Evolutionary conservation across 1,140 invertebrate genomes (phyloP).

Genomic region (Neuroterus valhalla): DNA sequence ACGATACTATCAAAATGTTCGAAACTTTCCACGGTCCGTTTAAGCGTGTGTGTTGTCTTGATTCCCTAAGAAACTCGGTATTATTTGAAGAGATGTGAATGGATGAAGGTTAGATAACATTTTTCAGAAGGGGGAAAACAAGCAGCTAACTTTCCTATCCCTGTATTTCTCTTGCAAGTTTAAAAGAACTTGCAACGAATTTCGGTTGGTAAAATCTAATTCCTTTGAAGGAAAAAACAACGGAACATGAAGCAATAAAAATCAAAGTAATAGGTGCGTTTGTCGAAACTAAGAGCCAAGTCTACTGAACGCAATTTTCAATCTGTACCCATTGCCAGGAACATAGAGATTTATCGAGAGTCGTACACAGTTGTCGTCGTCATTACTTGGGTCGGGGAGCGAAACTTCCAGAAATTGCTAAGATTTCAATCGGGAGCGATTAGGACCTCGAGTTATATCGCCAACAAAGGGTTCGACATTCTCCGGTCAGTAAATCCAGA

Average conservation of each 20-base stretch:
- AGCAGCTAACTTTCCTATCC: neutral
- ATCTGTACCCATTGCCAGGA: too few species aligned
- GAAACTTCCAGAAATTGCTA: slow-evolving; percentile 35
- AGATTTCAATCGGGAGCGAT: slow-evolving; percentile 37
- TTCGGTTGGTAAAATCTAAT: neutral
- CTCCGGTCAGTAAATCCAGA: slow-evolving; percentile 4
- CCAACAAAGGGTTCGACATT: slow-evolving; percentile 43
- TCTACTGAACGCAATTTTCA: too few species aligned
- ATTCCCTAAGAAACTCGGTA: slow-evolving; percentile 35
- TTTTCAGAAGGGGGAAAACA: slow-evolving; percentile 2
- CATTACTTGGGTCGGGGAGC: slow-evolving; percentile 25
- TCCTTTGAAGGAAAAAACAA: too few species aligned
- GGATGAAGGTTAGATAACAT: slow-evolving; percentile 11
- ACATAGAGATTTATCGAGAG: neutral
- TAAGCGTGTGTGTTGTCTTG: slow-evolving; percentile 35
- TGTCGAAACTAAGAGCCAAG: too few species aligned
- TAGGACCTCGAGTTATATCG: slow-evolving; percentile 45
- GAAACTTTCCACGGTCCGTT: slow-evolving; percentile 42
- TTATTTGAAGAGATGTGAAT: slow-evolving; percentile 32
- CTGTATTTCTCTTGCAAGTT: too few species aligned
- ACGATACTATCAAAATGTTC: slow-evolving; percentile 44
- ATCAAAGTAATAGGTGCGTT: neutral
- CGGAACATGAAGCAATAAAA: neutral
- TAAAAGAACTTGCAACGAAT: neutral
- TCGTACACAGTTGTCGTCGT: neutral